phyloP scores from a whole-genome alignment of 2,113 vertebrate species.

The Atractosteus spatula region DNA sequence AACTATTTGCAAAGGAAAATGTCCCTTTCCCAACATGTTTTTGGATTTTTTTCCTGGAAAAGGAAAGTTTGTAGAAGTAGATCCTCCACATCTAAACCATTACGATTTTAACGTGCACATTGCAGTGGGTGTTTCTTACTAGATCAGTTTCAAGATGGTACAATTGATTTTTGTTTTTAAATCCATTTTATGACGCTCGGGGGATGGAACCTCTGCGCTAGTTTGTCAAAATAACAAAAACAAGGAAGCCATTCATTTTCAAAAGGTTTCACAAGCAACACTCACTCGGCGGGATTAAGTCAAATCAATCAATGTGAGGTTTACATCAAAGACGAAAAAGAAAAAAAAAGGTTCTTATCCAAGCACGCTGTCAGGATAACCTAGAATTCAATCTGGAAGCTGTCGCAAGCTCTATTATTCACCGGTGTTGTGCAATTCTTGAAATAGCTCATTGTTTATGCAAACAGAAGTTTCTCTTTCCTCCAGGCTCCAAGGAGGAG shows the following conservation, averaged over 20 bases:
- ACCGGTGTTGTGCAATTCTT: slow-evolving; percentile 20
- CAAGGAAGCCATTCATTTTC: slow-evolving; percentile 23
- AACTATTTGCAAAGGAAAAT: neutral
- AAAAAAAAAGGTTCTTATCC: slow-evolving; percentile 16
- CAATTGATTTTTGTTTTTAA: slow-evolving; percentile 3
- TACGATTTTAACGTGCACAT: neutral
- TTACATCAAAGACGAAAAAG: slow-evolving; percentile 11
- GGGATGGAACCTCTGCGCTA: slow-evolving; percentile 21
- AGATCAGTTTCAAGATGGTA: slow-evolving; percentile 20
- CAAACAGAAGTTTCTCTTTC: slow-evolving; percentile 1
- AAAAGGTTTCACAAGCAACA: slow-evolving; percentile 20
- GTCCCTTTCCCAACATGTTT: neutral
- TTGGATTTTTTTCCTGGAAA: slow-evolving; percentile 38
- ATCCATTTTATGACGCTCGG: slow-evolving; percentile 10
- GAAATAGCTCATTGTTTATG: slow-evolving; percentile 7
- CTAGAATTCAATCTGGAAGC: slow-evolving; percentile 18
- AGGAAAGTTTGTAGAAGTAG: slow-evolving; percentile 47
- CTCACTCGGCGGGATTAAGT: slow-evolving; percentile 18
- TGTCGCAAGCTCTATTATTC: slow-evolving; percentile 18
- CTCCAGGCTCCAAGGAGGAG: neutral
- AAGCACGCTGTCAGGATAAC: slow-evolving; percentile 17
- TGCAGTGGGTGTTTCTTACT: neutral
- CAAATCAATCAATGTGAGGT: slow-evolving; percentile 21
- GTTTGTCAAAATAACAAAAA: slow-evolving; percentile 26
- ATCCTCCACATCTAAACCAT: neutral